phyloP scores from a whole-genome alignment of 2,113 vertebrate genomes.

The Physeter macrocephalus region DNA sequence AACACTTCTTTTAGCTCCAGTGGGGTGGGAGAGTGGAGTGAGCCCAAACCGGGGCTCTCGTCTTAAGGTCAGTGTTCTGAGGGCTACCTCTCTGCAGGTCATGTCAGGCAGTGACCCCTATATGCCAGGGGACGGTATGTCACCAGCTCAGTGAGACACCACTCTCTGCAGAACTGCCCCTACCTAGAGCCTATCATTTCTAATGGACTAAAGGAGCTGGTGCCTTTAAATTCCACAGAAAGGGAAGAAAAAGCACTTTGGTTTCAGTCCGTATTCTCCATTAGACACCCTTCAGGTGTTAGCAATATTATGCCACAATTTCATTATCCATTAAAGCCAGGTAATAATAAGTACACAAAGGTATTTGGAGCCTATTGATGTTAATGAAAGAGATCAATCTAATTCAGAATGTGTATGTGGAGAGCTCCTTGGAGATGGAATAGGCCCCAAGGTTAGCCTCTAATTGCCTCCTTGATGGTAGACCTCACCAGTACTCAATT shows the following conservation, averaged over 20 bases:
- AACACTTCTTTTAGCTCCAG: background rate
- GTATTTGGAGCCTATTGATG: conserved; percentile 78
- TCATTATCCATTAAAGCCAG: conserved; percentile 79
- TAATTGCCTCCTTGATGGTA: conserved; percentile 68
- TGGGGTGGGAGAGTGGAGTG: background rate
- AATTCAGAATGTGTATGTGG: conserved; percentile 62
- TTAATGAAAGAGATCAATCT: conserved; percentile 81
- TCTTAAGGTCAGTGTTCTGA: background rate
- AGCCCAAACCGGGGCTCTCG: background rate
- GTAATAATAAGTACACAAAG: conserved; percentile 74
- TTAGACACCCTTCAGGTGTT: conserved; percentile 83
- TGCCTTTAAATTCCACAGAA: conserved; percentile 68
- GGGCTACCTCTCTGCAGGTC: background rate
- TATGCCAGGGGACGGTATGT: background rate
- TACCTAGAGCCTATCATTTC: background rate
- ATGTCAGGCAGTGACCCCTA: background rate
- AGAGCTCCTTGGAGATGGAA: conserved; percentile 55
- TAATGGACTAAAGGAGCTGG: conserved; percentile 24
- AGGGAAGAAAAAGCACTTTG: conserved; percentile 51
- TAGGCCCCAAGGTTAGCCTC: conserved; percentile 67
- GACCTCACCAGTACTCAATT: conserved; percentile 52
- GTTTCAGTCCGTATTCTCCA: conserved; percentile 68
- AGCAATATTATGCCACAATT: conserved; percentile 76
- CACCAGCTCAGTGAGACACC: background rate
- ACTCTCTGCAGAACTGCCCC: background rate